Percentiles rank a stretch among this genome's conserved stretches.
Conservation (phyloP, 1,140 invertebrate species). For the Drosophila subobscura region DNA sequence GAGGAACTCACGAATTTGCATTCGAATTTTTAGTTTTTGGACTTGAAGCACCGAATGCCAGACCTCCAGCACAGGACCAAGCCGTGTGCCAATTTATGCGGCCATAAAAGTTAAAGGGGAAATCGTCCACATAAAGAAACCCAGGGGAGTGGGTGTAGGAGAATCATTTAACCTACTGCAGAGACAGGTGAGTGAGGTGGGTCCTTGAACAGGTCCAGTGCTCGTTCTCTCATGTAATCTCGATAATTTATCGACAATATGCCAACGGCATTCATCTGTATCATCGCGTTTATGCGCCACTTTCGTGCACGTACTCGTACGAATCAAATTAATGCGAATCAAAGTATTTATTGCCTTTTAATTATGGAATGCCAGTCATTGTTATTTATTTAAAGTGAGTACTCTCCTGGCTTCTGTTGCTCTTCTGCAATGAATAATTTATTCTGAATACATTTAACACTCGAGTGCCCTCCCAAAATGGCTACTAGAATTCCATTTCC, state of each 20-base stretch:
- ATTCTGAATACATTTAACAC: neutral
- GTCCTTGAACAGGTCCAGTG: slow-evolving; percentile 20
- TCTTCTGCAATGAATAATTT: slow-evolving; percentile 21
- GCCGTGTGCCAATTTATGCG: slow-evolving; percentile 49
- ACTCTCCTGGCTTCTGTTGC: neutral
- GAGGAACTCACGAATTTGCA: slow-evolving; percentile 33
- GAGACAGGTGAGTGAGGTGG: slow-evolving; percentile 24
- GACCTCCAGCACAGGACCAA: slow-evolving; percentile 11
- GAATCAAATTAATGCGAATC: slow-evolving; percentile 30
- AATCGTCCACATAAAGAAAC: slow-evolving; percentile 4
- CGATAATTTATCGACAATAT: slow-evolving; percentile 11
- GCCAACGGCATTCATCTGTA: slow-evolving; percentile 7
- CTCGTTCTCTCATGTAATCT: neutral
- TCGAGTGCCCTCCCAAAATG: too few species aligned
- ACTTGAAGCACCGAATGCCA: too few species aligned
- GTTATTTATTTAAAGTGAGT: slow-evolving; percentile 44
- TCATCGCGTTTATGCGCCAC: too few species aligned
- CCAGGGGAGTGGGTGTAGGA: neutral
- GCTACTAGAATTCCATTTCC: too few species aligned
- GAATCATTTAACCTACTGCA: neutral
- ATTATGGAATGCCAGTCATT: slow-evolving; percentile 25
- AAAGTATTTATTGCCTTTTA: slow-evolving; percentile 32
- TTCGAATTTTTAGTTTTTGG: slow-evolving; percentile 27
- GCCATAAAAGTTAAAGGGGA: slow-evolving; percentile 38
- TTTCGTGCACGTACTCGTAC: neutral